phyloP scores from a whole-genome alignment of 2,113 vertebrate genomes.

The Tamias sibiricus region DNA sequence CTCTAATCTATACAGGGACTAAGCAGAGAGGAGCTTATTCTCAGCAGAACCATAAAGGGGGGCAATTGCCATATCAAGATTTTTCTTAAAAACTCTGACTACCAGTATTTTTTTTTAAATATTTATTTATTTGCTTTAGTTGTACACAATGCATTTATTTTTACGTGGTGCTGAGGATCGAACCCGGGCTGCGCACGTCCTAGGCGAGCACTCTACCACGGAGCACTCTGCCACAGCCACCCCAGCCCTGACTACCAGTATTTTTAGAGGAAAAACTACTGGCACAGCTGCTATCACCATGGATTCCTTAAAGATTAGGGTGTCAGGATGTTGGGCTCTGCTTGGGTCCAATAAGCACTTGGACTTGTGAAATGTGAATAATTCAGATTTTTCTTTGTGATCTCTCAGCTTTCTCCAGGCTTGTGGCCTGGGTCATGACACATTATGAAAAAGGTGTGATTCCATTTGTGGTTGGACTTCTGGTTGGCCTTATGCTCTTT shows the following conservation, averaged over 20 bases:
- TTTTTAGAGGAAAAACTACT: neutral
- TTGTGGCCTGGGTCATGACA: neutral
- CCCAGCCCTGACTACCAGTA: neutral
- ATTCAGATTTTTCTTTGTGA: slow-evolving; percentile 51
- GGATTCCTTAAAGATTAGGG: neutral
- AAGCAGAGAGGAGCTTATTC: neutral
- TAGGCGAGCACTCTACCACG: no score
- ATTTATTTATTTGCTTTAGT: no score
- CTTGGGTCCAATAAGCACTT: neutral
- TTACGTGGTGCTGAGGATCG: no score
- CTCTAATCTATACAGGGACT: neutral
- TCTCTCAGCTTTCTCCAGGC: neutral
- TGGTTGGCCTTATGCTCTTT: neutral
- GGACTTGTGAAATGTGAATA: neutral
- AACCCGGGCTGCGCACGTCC: no score
- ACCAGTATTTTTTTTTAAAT: no score
- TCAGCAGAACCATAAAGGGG: neutral
- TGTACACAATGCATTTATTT: no score
- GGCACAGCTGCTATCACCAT: accelerated
- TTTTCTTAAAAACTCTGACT: neutral
- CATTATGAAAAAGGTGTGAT: neutral
- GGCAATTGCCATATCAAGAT: neutral
- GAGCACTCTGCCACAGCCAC: no score
- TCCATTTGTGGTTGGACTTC: neutral
- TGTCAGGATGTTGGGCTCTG: neutral